Percentiles rank a stretch among this genome's conserved stretches.
These are phyloP conservation scores for Blastomussa wellsi DNA, from an alignment of 92 coral and sea anemone species.

Conservation along the genomic window DNA sequence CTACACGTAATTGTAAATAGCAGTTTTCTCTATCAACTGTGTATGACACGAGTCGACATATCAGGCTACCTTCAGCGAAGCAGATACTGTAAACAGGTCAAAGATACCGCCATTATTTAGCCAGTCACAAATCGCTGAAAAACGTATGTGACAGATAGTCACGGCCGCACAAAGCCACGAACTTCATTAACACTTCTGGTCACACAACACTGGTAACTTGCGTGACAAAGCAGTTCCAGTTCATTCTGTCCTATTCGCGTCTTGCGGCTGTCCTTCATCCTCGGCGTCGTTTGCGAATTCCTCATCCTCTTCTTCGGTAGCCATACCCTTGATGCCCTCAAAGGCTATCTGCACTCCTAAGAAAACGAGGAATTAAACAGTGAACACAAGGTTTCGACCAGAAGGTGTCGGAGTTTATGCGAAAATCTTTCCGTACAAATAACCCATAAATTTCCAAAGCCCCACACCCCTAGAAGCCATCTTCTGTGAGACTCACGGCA, in stretches of 20 bases:
- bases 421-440: too few species aligned
- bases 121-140: neutral
- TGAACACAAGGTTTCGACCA: neutral
- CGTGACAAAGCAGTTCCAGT: neutral
- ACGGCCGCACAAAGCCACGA: neutral
- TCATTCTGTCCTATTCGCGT: neutral
- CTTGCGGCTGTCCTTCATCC: neutral
- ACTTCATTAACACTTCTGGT: neutral
- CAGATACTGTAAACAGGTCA: neutral
- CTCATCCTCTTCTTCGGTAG: conserved; percentile 29
- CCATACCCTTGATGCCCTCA: conserved; percentile 23
- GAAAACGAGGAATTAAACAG: neutral
- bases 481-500: neutral
- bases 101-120: neutral
- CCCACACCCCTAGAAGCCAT: neutral
- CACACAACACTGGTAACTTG: neutral
- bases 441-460: neutral
- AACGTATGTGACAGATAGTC: neutral
- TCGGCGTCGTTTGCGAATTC: neutral
- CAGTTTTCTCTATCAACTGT: neutral
- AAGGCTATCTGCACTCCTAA: conserved; percentile 23
- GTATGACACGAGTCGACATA: too few species aligned
- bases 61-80: too few species aligned
- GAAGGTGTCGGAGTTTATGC: neutral
- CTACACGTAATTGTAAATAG: too few species aligned